Percentiles rank a stretch among this genome's conserved stretches.
phyloP scores from a whole-genome alignment of 64 coral and sea anemone genomes.

The Catalaphyllia jardinei region DNA sequence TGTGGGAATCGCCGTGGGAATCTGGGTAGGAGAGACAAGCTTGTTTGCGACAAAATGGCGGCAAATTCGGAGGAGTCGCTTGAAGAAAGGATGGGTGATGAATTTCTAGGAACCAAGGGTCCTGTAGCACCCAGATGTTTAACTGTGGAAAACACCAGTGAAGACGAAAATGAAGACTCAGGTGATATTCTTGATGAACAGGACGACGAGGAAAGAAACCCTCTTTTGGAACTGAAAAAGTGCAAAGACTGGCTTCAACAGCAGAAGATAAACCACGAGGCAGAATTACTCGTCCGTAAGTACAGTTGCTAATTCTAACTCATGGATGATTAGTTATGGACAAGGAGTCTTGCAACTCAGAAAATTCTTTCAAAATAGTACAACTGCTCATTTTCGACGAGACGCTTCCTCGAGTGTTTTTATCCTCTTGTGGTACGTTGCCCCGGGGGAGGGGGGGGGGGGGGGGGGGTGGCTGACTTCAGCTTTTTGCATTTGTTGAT shows the following conservation, averaged over 20 bases:
- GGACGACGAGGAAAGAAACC: background rate
- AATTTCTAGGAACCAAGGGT: background rate
- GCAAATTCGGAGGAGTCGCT: conserved; percentile 65
- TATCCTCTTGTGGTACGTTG: no score
- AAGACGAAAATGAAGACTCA: background rate
- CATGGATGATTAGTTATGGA: background rate
- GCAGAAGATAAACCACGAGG: conserved; percentile 79
- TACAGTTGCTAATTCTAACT: background rate
- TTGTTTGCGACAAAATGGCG: conserved; percentile 68
- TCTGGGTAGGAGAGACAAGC: conserved; percentile 17
- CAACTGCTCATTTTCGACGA: background rate
- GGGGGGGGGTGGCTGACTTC: no score
- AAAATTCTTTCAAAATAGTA: background rate
- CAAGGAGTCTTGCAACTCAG: background rate
- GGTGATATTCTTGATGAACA: conserved; percentile 16
- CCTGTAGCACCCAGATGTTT: background rate
- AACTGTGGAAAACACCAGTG: background rate
- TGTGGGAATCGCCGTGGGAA: background rate
- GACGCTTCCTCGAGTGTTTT: no score
- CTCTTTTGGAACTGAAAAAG: conserved; percentile 41
- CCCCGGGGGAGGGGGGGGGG: no score
- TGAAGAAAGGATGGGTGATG: background rate
- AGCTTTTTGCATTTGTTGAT: no score
- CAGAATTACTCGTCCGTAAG: conserved; percentile 79
- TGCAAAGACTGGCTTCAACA: conserved; percentile 66